Conservation (phyloP, 1,140 invertebrate genomes). For the Popillia japonica region DNA sequence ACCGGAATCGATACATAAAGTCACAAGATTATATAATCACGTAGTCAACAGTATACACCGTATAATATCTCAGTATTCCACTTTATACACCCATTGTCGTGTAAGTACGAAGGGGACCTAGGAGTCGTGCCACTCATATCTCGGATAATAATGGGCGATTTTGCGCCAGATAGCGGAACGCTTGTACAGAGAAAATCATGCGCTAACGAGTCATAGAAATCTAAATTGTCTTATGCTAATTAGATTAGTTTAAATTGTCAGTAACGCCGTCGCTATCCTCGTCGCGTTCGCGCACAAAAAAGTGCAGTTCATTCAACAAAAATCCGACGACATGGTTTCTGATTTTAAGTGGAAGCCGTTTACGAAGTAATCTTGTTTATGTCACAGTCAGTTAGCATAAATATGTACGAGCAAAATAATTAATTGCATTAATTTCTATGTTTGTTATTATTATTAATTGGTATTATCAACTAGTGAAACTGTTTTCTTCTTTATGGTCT, state of each 20-base stretch:
- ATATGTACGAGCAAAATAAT: not conserved
- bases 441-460: constrained; percentile 12
- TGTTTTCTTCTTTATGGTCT: not conserved
- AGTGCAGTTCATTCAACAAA: not conserved
- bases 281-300: not conserved
- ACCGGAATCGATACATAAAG: too few species aligned
- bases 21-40: not conserved
- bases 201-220: not conserved
- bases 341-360: not conserved
- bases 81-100: too few species aligned
- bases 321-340: constrained; percentile 11
- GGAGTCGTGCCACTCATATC: not conserved
- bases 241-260: not conserved
- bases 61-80: not conserved
- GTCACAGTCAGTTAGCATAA: not conserved
- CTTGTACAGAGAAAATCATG: not conserved
- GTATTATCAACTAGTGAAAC: not conserved
- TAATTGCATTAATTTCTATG: constrained; percentile 26
- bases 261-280: too few species aligned
- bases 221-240: not conserved
- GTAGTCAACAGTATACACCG: not conserved
- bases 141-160: not conserved
- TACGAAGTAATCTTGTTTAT: not conserved
- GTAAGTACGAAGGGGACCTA: too few species aligned
- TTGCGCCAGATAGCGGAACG: not conserved